Evolutionary conservation across 2,797 vertebrate genomes (phyloP), one percentile per base, ranked within the genome.

Genomic region (Danio aesculapii): DNA sequence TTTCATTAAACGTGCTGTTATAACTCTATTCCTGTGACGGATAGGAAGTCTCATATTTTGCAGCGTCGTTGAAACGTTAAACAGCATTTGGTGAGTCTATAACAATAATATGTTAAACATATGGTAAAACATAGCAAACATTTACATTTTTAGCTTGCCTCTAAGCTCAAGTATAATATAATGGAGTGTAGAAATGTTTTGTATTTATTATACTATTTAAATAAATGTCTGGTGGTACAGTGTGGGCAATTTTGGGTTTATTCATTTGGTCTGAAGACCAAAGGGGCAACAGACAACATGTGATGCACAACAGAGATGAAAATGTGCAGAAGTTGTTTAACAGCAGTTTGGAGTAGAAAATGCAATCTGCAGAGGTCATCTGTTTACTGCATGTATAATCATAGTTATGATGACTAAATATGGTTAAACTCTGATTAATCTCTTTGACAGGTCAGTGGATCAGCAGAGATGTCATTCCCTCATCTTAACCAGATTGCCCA

Each of bases 401-500:
- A 6, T n/a, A 72, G 41, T 59, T 49, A 30, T 6, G 8, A 14
- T 58, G 41, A 58, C 17, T 73, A 46, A 44, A 10, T 14, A 39
- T 41, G 53, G 3, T 14, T 6, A 46, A 49, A 58, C 44, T 10
- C 58, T 61, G 2, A 4, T 11, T 6, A 1, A 19, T 78, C 16
- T 61, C 6, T 50, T 8, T 61, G 44, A 62, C 57, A 79, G 77
- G 30, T 77, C 52, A 1, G 58, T 71, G 39, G 16, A 12, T 10
- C 13, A 67, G 14, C 64, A 77, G 44, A 89, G 88, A 99, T 99
- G 98, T 99, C 98, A 82, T 99, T 98, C 75, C 97, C 97, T 90
- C 98, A 99, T 92, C 94, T 99, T 89, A 99, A 98, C 94, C 97
- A 97, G 86, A 96, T 96, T 86, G 95, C 95, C 79, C 90, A 95